Evolutionary conservation across 2,113 vertebrate genomes (phyloP), one percentile per base, ranked within the genome.

Genomic region (Osmerus mordax): DNA sequence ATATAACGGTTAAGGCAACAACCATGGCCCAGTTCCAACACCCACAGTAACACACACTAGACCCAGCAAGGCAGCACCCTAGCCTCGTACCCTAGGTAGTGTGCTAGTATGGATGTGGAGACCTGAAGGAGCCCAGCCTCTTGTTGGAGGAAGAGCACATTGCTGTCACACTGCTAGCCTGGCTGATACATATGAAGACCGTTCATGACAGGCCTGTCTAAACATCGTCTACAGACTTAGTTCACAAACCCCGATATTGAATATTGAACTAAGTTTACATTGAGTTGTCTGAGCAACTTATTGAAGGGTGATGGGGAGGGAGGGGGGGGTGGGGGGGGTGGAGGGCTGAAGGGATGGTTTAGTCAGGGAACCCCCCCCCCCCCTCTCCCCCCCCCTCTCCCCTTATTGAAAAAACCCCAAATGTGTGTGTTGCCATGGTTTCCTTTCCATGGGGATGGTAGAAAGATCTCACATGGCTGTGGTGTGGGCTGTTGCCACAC

Each of bases 161-260:
- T 47, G 41, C 41, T 4, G 64, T 87, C 87, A 86, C 86, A 85
- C 87, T 88, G 76, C 84, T 80, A 87, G 88, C 41, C 7, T 47
- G 41, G 41, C 32, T 47, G 41, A 8, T 2, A 47, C 41, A 47
- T 11, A 5, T 47, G 9, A 47, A 47, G 9, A 47, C 6, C 7
- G 7, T 47, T 47, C 41, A 47, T 84, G 86, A 71, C 71, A 81
- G 83, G 87, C 88, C 15, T 18, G 29, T n/a, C 28, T 36, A 82
- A 85, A 78, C 81, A 84, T 83, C 70, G 82, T 86, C 86, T 89
- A 90, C 84, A 79, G 85, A 84, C 79, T 87, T 79, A 81, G 82
- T 79, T 81, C 87, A 88, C 76, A 87, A 76, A 63, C 80, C 28
- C 15, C 16, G 87, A 89, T 84, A 86, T 67, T 83, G 80, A 88